These are phyloP conservation scores for Smittia sp. DNA, from an alignment of 2,888 invertebrate genomes.

Conservation along the genomic window DNA sequence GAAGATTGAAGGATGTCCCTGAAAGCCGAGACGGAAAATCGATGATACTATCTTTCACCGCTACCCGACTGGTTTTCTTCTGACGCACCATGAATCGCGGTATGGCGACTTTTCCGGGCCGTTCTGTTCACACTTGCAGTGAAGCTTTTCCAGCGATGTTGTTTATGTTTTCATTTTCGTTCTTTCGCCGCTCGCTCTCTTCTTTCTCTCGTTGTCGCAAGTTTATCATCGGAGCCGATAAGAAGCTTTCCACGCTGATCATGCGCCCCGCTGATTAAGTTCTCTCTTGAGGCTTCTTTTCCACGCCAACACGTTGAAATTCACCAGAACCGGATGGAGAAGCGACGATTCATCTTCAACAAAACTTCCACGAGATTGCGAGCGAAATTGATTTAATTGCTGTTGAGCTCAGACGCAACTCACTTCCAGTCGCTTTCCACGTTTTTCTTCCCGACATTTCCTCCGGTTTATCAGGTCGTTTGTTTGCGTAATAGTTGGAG, in stretches of 20 bases:
- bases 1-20: too few species aligned
- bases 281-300: neutral
- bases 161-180: too few species aligned
- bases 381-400: neutral
- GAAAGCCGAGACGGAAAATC: too few species aligned
- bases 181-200: neutral
- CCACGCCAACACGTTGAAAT: neutral
- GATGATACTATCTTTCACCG: too few species aligned
- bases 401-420: neutral
- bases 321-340: neutral
- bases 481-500: neutral
- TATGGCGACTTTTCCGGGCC: too few species aligned
- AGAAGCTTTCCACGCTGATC: neutral
- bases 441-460: neutral
- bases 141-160: too few species aligned
- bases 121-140: too few species aligned
- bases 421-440: neutral
- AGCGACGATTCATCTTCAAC: neutral
- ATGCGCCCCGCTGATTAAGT: neutral
- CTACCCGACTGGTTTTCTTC: too few species aligned
- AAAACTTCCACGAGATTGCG: neutral
- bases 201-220: too few species aligned
- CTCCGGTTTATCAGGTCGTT: neutral
- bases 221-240: neutral
- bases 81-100: too few species aligned